These are phyloP conservation scores for Metalampra italica DNA, from an alignment of 2,888 invertebrate genomes.

Conservation along the genomic window DNA sequence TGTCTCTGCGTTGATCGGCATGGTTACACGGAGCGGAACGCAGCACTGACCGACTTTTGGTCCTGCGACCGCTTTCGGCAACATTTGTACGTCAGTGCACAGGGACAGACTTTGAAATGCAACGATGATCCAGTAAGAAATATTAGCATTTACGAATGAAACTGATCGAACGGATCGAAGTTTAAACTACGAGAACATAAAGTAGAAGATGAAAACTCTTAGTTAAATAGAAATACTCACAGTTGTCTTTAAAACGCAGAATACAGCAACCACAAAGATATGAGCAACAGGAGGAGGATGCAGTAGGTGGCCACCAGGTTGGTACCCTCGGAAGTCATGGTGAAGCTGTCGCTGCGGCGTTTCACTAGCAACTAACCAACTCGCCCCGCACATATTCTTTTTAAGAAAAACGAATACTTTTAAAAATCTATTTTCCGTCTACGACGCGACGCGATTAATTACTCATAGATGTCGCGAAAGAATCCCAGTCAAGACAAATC, in stretches of 20 bases:
- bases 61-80: constrained; percentile 30
- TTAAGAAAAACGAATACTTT: constrained; percentile 3
- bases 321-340: constrained; percentile 72
- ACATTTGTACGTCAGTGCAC: constrained; percentile 40
- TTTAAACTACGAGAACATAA: background rate
- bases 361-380: constrained; percentile 47
- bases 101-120: constrained; percentile 48
- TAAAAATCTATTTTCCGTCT: constrained; percentile 15
- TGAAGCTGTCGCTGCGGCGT: constrained; percentile 25
- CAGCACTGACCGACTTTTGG: constrained; percentile 48
- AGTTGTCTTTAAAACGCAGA: constrained; percentile 70
- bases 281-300: constrained; percentile 80
- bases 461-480: constrained; percentile 4
- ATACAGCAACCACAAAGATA: constrained; percentile 82
- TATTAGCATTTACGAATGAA: background rate
- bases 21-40: constrained; percentile 38
- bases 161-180: background rate
- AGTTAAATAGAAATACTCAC: constrained; percentile 27
- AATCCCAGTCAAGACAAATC: constrained; percentile 7
- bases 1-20: constrained; percentile 80
- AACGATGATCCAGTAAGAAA: constrained; percentile 16
- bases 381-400: constrained; percentile 18
- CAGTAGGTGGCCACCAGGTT: constrained; percentile 83
- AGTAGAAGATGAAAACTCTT: background rate
- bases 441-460: constrained; percentile 16